Percentiles rank a stretch among this genome's conserved stretches.
phyloP scores from a whole-genome alignment of 1,140 invertebrate species.

The Cepaea nemoralis region DNA sequence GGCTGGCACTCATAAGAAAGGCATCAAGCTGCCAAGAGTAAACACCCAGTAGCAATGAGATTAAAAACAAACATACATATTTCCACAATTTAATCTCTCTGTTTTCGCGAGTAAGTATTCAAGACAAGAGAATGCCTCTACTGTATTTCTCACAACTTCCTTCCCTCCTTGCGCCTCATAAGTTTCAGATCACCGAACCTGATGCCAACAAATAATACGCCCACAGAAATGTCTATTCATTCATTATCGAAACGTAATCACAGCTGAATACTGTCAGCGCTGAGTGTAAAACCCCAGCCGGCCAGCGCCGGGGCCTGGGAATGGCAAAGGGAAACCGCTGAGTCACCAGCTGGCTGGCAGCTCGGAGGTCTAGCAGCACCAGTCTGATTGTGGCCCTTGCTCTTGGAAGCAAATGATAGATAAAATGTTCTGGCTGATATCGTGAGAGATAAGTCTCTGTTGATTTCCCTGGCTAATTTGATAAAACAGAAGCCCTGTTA shows the following conservation, averaged over 20 bases:
- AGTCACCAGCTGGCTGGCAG: not conserved
- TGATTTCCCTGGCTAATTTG: not conserved
- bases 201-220: not conserved
- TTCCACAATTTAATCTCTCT: too few relatives aligned
- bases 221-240: not conserved
- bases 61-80: too few relatives aligned
- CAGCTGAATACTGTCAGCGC: not conserved
- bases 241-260: slow-evolving; percentile 1
- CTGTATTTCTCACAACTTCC: too few relatives aligned
- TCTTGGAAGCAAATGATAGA: not conserved
- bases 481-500: not conserved
- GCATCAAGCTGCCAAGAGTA: too few relatives aligned
- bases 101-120: too few relatives aligned
- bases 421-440: not conserved
- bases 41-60: too few relatives aligned
- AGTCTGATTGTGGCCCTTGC: not conserved
- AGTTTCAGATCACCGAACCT: not conserved
- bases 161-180: not conserved
- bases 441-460: not conserved
- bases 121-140: too few relatives aligned
- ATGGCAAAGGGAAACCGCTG: not conserved
- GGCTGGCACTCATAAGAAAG: too few relatives aligned
- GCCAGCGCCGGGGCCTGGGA: not conserved
- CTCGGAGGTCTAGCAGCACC: not conserved
- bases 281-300: not conserved